phyloP scores from a whole-genome alignment of 2,888 invertebrate species.

The Eulithis prunata region DNA sequence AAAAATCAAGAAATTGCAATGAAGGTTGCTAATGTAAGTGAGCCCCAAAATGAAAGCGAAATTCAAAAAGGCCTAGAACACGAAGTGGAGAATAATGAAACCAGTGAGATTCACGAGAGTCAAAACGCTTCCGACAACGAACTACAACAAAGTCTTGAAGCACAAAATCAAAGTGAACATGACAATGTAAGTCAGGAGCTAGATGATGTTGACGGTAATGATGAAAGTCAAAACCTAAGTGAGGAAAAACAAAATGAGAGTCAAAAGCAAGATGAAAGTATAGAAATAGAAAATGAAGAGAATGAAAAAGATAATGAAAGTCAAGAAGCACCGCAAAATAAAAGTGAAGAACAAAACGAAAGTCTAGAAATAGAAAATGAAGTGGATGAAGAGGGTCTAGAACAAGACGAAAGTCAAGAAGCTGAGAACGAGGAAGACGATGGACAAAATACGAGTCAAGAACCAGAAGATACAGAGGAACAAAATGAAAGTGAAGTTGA shows the following conservation, averaged over 20 bases:
- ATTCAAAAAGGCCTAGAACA: slow-evolving; percentile 17
- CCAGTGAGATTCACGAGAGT: slow-evolving; percentile 1
- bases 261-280: slow-evolving; percentile 19
- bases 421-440: slow-evolving; percentile 24
- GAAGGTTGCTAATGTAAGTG: slow-evolving; percentile 1
- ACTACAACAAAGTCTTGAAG: slow-evolving; percentile 12
- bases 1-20: slow-evolving; percentile 7
- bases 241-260: slow-evolving; percentile 17
- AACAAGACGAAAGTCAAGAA: slow-evolving; percentile 35
- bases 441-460: slow-evolving; percentile 33
- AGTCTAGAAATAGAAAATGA: slow-evolving; percentile 24
- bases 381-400: slow-evolving; percentile 25
- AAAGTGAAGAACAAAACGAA: slow-evolving; percentile 24
- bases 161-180: slow-evolving; percentile 13
- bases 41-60: slow-evolving; percentile 12
- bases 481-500: slow-evolving; percentile 30
- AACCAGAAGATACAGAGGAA: slow-evolving; percentile 29
- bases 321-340: slow-evolving; percentile 18
- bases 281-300: slow-evolving; percentile 18
- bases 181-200: slow-evolving; percentile 20
- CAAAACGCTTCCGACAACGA: slow-evolving; percentile 1
- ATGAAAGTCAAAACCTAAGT: slow-evolving; percentile 32
- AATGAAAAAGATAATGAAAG: slow-evolving; percentile 3
- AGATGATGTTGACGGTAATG: slow-evolving; percentile 28
- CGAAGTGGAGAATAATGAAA: slow-evolving; percentile 3